These are phyloP conservation scores for Labeo catla DNA, from an alignment of 2,113 vertebrate species.

Conservation along the genomic window DNA sequence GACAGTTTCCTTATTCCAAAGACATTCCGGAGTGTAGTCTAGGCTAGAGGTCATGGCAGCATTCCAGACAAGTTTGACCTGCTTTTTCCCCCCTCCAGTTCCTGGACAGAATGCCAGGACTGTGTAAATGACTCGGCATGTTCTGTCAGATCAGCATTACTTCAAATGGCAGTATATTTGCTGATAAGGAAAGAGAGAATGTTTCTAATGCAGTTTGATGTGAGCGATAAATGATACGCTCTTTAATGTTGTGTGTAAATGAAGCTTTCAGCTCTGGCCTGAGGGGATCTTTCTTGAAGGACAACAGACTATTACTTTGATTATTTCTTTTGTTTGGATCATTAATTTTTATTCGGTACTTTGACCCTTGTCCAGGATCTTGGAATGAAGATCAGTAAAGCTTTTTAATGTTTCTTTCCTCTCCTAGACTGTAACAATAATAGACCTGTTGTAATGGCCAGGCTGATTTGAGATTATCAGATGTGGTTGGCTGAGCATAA, in stretches of 20 bases:
- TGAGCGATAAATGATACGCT: neutral
- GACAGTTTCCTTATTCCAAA: neutral
- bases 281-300: neutral
- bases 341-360: neutral
- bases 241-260: constrained; percentile 3
- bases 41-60: neutral
- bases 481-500: too few relatives aligned
- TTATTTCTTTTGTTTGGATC: neutral
- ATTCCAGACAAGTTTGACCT: constrained; percentile 48
- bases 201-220: neutral
- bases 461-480: too few relatives aligned
- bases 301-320: constrained; percentile 1
- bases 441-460: too few relatives aligned
- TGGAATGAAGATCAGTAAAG: neutral
- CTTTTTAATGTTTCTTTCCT: neutral
- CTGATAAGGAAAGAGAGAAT: neutral
- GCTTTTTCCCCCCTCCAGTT: constrained; percentile 12
- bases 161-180: neutral
- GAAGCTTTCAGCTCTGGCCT: neutral
- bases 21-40: neutral
- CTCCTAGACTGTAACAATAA: too few relatives aligned
- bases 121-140: constrained; percentile 10
- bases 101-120: constrained; percentile 24
- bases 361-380: neutral
- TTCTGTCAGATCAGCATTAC: neutral